Conservation (phyloP, 2,797 vertebrate genomes). For the Spinus olivaceus region DNA sequence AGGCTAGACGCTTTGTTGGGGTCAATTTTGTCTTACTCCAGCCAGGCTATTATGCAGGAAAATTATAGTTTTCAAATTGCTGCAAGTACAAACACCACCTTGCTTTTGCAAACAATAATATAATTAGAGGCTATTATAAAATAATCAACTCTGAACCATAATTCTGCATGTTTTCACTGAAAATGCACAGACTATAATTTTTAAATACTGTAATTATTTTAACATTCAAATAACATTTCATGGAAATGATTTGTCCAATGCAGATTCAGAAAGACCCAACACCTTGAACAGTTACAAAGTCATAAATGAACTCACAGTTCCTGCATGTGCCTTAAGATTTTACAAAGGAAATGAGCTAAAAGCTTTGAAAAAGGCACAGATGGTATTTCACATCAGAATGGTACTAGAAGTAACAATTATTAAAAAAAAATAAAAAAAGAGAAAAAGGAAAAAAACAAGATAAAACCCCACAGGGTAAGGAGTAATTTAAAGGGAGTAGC, state of each 20-base stretch:
- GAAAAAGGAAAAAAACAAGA: accelerated
- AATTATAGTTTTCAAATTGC: background rate
- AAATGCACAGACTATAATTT: conserved; percentile 42
- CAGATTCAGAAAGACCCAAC: background rate
- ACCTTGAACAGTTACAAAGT: background rate
- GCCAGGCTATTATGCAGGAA: background rate
- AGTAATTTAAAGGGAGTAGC: background rate
- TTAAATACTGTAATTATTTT: conserved; percentile 54
- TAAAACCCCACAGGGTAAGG: background rate
- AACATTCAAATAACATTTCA: background rate
- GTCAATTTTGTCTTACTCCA: background rate
- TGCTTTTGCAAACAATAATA: conserved; percentile 57
- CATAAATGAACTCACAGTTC: background rate
- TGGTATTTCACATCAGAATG: background rate
- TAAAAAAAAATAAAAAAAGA: accelerated
- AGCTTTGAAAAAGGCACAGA: background rate
- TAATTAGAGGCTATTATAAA: conserved; percentile 60
- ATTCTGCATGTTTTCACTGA: conserved; percentile 62
- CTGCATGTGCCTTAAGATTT: background rate
- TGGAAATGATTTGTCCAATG: background rate
- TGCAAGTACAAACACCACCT: conserved; percentile 49
- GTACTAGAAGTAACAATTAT: background rate
- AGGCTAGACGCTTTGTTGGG: background rate
- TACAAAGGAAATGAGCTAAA: background rate
- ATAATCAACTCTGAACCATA: conserved; percentile 35